These are phyloP conservation scores for Suillia variegata DNA, from an alignment of 2,888 invertebrate genomes.

Conservation along the genomic window DNA sequence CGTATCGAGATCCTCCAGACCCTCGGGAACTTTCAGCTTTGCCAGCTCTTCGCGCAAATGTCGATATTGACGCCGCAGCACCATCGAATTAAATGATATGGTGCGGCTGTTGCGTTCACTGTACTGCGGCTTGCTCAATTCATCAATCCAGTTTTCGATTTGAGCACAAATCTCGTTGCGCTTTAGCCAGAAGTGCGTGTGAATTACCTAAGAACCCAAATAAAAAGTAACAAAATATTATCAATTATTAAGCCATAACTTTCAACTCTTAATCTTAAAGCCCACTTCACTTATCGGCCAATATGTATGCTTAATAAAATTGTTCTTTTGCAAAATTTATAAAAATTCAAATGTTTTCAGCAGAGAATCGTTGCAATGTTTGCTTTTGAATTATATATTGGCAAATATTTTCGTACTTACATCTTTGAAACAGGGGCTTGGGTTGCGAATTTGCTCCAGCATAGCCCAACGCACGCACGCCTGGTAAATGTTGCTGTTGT, in stretches of 20 bases:
- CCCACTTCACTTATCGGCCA: no score
- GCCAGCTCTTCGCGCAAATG: slow-evolving; percentile 85
- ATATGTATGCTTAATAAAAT: no score
- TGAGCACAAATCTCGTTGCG: slow-evolving; percentile 87
- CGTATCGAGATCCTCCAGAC: slow-evolving; percentile 73
- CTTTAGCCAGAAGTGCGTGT: slow-evolving; percentile 94
- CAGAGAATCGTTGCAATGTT: neutral
- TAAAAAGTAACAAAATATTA: no score
- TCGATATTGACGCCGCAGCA: slow-evolving; percentile 77
- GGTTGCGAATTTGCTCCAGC: slow-evolving; percentile 89
- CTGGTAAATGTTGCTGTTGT: slow-evolving; percentile 94
- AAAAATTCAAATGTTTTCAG: no score
- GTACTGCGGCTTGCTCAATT: slow-evolving; percentile 80
- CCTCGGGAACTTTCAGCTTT: slow-evolving; percentile 80
- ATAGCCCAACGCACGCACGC: slow-evolving; percentile 96
- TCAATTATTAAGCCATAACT: no score
- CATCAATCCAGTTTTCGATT: slow-evolving; percentile 88
- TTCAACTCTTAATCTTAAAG: no score
- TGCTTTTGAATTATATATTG: neutral
- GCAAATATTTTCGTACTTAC: slow-evolving; percentile 60
- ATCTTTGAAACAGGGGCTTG: slow-evolving; percentile 90
- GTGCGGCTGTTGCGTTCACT: slow-evolving; percentile 76
- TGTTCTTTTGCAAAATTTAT: no score
- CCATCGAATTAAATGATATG: slow-evolving; percentile 78
- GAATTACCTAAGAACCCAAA: slow-evolving; percentile 72